These are phyloP conservation scores for Eriocheir sinensis DNA, from an alignment of 1,140 invertebrate genomes.

Conservation along the genomic window DNA sequence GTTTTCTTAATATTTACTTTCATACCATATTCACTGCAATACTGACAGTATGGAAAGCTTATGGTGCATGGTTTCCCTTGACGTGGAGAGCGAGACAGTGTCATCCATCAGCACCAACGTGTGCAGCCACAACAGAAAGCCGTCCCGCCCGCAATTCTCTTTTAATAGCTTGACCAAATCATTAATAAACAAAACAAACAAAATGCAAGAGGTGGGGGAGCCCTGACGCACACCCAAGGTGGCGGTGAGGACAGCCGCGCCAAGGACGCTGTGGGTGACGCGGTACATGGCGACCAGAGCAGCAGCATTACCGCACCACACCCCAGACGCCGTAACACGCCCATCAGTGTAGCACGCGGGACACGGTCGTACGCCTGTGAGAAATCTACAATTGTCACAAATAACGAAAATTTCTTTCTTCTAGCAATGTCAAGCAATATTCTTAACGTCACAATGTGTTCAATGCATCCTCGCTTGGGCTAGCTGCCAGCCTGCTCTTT, in stretches of 20 bases:
- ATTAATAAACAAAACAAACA: conserved; percentile 41
- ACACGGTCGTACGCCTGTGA: conserved; percentile 31
- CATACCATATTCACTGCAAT: conserved; percentile 28
- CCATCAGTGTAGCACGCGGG: neutral
- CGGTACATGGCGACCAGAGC: conserved; percentile 36
- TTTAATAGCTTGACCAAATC: neutral
- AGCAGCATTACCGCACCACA: no score
- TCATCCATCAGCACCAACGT: conserved; percentile 39
- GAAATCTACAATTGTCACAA: neutral
- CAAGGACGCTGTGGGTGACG: neutral
- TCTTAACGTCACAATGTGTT: conserved; percentile 28
- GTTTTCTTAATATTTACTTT: neutral
- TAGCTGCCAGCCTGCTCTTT: neutral
- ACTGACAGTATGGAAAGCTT: neutral
- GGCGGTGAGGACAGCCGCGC: neutral
- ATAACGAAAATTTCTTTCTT: no score
- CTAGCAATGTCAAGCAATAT: conserved; percentile 23
- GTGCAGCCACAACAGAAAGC: conserved; percentile 39
- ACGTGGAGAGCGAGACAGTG: neutral
- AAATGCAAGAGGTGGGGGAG: conserved; percentile 25
- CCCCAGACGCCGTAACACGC: neutral
- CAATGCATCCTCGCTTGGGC: neutral
- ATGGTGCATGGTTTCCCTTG: neutral
- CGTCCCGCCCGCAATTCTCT: neutral
- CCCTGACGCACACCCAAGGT: conserved; percentile 24